These are phyloP conservation scores for Eledona agricola DNA, from an alignment of 2,888 invertebrate genomes.

Conservation along the genomic window DNA sequence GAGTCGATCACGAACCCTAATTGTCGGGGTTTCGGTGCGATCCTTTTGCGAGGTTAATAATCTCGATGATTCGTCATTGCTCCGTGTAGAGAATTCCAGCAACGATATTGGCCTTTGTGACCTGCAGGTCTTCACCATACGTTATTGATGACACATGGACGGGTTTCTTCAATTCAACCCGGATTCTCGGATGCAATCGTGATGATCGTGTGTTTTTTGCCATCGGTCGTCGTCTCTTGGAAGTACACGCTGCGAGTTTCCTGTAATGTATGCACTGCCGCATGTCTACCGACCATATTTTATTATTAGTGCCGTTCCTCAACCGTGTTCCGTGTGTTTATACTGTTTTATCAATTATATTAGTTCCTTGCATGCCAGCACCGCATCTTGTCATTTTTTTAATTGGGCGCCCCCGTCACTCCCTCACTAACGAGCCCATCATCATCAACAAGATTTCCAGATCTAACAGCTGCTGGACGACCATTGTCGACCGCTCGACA, in stretches of 20 bases:
- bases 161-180: slow-evolving; percentile 54
- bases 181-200: slow-evolving; percentile 50
- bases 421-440: slow-evolving; percentile 15
- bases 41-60: slow-evolving; percentile 26
- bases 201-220: slow-evolving; percentile 49
- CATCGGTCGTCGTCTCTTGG: slow-evolving; percentile 7
- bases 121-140: slow-evolving; percentile 50
- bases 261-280: slow-evolving; percentile 48
- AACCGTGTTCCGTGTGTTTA: slow-evolving; percentile 46
- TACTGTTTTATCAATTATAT: slow-evolving; percentile 50
- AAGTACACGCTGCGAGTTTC: slow-evolving; percentile 31
- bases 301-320: slow-evolving; percentile 51
- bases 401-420: slow-evolving; percentile 8
- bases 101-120: slow-evolving; percentile 49
- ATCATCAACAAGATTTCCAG: slow-evolving; percentile 9
- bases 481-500: no score
- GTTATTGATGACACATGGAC: slow-evolving; percentile 54
- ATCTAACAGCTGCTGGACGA: slow-evolving; percentile 11
- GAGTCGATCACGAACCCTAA: slow-evolving; percentile 28
- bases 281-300: slow-evolving; percentile 52
- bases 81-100: slow-evolving; percentile 41
- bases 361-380: slow-evolving; percentile 45
- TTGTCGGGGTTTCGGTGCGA: slow-evolving; percentile 23
- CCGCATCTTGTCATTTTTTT: slow-evolving; percentile 16
- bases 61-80: slow-evolving; percentile 40